Percentiles rank a stretch among this genome's conserved stretches.
Conservation (phyloP, 2,888 invertebrate genomes). For the Pollenia labialis region DNA sequence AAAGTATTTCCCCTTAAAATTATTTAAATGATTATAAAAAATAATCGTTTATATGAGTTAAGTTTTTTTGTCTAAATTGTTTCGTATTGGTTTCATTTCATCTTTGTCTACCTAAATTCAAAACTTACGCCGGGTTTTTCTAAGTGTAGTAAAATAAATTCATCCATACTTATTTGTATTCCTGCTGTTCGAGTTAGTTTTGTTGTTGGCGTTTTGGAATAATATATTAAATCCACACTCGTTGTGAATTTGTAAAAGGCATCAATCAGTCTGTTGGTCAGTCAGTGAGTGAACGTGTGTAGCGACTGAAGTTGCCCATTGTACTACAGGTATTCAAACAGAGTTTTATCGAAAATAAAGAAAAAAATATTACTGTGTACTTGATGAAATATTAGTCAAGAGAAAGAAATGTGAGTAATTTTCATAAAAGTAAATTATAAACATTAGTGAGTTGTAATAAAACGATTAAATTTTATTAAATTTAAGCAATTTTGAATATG, state of each 20-base stretch:
- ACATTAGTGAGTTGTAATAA: not conserved
- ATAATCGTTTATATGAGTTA: not conserved
- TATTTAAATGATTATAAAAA: not conserved
- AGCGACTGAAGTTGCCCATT: constrained; percentile 40
- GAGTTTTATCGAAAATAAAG: not conserved
- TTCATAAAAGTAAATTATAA: not conserved
- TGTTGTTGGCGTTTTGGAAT: constrained; percentile 33
- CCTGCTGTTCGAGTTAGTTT: constrained; percentile 33
- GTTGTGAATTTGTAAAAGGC: constrained; percentile 76
- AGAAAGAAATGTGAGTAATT: constrained; percentile 21
- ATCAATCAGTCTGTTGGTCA: constrained; percentile 47
- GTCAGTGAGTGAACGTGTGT: constrained; percentile 76
- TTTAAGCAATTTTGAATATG: not conserved
- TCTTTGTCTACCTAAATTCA: not conserved
- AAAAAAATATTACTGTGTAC: not conserved
- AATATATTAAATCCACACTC: constrained; percentile 70
- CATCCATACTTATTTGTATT: not conserved
- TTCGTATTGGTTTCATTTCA: not conserved
- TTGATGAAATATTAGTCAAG: not conserved
- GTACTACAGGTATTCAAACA: not conserved
- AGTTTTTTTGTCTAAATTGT: not conserved
- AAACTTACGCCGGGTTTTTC: not conserved
- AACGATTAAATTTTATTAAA: not conserved
- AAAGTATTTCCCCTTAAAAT: not conserved
- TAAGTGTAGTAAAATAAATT: constrained; percentile 38